Evolutionary conservation across 92 coral and sea anemone species (phyloP).

Genomic region (Zoanthus solanderi): DNA sequence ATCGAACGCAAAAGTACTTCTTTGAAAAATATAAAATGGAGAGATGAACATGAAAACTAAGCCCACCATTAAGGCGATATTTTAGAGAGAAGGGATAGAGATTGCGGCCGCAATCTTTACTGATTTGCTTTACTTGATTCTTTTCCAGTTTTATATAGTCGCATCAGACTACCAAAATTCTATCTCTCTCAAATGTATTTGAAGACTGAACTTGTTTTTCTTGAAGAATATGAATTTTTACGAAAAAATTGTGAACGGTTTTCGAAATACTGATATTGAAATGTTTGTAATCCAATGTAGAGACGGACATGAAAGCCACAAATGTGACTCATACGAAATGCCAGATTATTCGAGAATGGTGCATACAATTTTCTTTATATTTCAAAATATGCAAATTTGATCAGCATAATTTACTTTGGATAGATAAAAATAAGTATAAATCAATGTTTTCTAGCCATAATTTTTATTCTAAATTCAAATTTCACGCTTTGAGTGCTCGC

Average conservation of each 20-base stretch:
- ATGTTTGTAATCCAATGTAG: slow-evolving; percentile 28
- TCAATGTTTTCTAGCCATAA: slow-evolving; percentile 7
- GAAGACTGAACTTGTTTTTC: not conserved
- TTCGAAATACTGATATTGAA: not conserved
- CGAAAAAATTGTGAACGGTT: slow-evolving; percentile 4
- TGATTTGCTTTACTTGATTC: slow-evolving; percentile 5
- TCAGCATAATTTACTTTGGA: slow-evolving; percentile 8
- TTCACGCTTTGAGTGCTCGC: slow-evolving; percentile 6
- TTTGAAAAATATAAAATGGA: not conserved
- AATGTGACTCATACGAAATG: slow-evolving; percentile 1
- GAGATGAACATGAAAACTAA: not conserved
- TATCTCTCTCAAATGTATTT: not conserved
- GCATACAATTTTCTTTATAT: slow-evolving; percentile 26
- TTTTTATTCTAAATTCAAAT: slow-evolving; percentile 34
- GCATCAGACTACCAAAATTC: slow-evolving; percentile 5
- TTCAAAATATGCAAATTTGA: slow-evolving; percentile 25
- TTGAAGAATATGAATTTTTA: not conserved
- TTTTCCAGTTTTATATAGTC: not conserved
- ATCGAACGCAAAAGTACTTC: not conserved
- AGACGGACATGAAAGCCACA: slow-evolving; percentile 14
- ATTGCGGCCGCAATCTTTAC: not conserved
- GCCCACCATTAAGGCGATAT: too few species aligned
- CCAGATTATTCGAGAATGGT: slow-evolving; percentile 26
- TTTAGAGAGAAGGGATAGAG: too few species aligned
- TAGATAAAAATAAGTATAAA: not conserved